Evolutionary conservation across 2,113 vertebrate genomes (phyloP).

Genomic region (Pao palembangensis): DNA sequence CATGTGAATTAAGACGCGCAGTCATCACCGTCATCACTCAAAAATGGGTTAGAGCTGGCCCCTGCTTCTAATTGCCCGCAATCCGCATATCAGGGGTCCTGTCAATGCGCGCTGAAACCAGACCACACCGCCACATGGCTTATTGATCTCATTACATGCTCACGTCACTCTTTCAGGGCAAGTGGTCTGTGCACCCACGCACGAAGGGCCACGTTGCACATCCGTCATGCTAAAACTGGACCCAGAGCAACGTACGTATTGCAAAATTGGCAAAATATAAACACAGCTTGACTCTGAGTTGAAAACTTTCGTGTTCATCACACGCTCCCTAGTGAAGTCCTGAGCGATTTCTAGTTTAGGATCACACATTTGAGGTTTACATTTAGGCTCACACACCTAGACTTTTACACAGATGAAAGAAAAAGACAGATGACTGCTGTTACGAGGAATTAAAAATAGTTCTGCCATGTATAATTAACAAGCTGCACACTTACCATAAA

Average conservation of each 20-base stretch:
- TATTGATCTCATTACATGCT: constrained; percentile 61
- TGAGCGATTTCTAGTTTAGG: too few species aligned
- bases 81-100: constrained; percentile 45
- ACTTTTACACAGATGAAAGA: not conserved
- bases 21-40: constrained; percentile 48
- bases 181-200: constrained; percentile 5
- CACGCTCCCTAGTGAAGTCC: too few species aligned
- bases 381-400: too few species aligned
- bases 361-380: too few species aligned
- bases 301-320: too few species aligned
- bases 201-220: not conserved
- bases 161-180: constrained; percentile 27
- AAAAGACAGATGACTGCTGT: not conserved
- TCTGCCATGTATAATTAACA: constrained; percentile 3
- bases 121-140: constrained; percentile 49
- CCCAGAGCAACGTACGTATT: too few species aligned
- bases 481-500: not conserved
- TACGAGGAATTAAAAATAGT: not conserved
- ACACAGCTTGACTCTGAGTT: too few species aligned
- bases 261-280: too few species aligned
- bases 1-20: constrained; percentile 40
- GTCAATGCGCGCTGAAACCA: constrained; percentile 52
- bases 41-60: constrained; percentile 48
- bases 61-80: constrained; percentile 62
- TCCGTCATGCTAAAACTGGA: too few species aligned